phyloP scores from a whole-genome alignment of 2,888 invertebrate species.

The Phytoseiulus persimilis region DNA sequence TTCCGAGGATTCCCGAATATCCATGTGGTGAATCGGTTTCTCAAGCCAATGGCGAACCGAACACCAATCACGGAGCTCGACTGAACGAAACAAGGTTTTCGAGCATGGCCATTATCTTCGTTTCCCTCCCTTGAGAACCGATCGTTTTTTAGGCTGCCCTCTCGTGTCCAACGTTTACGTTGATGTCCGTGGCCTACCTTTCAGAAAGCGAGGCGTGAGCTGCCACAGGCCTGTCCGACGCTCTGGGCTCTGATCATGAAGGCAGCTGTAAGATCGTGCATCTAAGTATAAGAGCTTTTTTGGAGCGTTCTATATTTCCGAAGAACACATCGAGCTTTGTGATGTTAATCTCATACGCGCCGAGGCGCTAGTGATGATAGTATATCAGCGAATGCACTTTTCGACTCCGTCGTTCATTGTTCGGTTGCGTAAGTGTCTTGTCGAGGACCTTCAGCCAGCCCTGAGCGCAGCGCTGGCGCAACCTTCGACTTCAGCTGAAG shows the following conservation, averaged over 20 bases:
- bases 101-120: no score
- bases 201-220: not conserved
- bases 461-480: not conserved
- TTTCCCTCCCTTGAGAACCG: no score
- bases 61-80: no score
- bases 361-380: not conserved
- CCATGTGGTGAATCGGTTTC: no score
- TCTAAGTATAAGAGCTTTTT: not conserved
- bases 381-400: not conserved
- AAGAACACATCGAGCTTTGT: not conserved
- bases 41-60: no score
- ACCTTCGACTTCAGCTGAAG: not conserved
- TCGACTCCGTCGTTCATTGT: not conserved
- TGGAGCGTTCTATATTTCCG: not conserved
- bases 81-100: no score
- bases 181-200: no score
- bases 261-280: not conserved
- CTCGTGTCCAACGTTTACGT: no score
- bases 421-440: not conserved
- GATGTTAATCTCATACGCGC: not conserved
- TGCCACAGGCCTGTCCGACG: not conserved
- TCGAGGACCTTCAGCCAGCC: not conserved
- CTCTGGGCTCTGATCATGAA: not conserved
- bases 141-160: no score
- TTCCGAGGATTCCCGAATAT: no score